These are phyloP conservation scores for Turritopsis rubra DNA, from an alignment of 30 jellyfish, hydroid and myxozoan species.

Conservation along the genomic window DNA sequence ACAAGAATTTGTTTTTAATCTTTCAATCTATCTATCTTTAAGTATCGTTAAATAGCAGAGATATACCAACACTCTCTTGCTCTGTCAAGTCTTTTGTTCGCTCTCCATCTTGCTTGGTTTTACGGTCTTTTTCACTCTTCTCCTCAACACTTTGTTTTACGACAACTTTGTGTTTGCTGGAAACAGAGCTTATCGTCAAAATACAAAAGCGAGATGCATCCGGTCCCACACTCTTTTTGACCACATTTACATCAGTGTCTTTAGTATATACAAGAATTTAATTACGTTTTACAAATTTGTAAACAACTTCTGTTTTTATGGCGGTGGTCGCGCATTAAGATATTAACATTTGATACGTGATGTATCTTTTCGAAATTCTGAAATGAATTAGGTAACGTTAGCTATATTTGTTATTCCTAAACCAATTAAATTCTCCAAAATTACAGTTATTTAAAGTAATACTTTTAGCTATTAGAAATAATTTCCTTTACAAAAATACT, in stretches of 20 bases:
- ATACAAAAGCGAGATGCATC: too few species aligned
- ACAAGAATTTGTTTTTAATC: too few species aligned
- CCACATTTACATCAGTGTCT: neutral
- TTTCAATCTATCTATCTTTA: too few species aligned
- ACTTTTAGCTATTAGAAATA: neutral
- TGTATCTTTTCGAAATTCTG: neutral
- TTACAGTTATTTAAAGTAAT: neutral
- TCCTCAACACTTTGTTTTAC: too few species aligned
- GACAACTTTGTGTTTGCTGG: too few species aligned
- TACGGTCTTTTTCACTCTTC: too few species aligned
- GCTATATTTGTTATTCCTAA: neutral
- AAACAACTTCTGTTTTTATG: neutral
- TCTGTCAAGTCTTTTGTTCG: too few species aligned
- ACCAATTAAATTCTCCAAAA: neutral
- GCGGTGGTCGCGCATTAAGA: neutral
- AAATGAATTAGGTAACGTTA: neutral
- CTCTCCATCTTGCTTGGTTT: too few species aligned
- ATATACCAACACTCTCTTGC: too few species aligned
- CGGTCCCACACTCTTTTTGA: neutral
- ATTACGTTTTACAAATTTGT: neutral
- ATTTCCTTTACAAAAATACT: neutral
- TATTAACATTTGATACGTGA: neutral
- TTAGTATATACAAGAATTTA: neutral
- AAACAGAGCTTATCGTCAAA: too few species aligned
- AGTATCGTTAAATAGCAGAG: too few species aligned